Evolutionary conservation across 2,113 vertebrate species (phyloP).

Genomic region (Ageneiosus marmoratus): DNA sequence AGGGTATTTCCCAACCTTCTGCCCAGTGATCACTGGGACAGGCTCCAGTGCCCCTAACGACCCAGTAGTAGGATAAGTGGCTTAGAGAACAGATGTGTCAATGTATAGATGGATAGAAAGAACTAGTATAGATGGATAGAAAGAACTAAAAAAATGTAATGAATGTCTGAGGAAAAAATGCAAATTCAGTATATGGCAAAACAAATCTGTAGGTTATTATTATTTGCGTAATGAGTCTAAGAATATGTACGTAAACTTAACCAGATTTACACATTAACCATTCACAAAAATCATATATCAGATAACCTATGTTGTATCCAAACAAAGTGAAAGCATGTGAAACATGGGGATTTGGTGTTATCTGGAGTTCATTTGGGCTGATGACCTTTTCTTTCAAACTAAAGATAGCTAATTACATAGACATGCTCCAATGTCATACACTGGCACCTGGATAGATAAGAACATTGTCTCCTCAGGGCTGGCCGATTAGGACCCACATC

Average conservation of each 20-base stretch:
- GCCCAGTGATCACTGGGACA: too few species aligned
- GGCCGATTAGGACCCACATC: constrained; percentile 14
- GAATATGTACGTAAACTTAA: not conserved
- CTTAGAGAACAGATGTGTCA: too few species aligned
- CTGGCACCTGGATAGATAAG: constrained; percentile 30
- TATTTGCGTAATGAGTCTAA: not conserved
- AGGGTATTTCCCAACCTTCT: too few species aligned
- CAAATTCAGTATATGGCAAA: not conserved
- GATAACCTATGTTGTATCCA: not conserved
- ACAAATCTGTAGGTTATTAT: not conserved
- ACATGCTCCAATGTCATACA: not conserved
- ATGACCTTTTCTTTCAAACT: constrained; percentile 14
- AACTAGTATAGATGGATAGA: too few species aligned
- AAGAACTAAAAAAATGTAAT: not conserved
- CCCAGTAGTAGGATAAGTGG: too few species aligned
- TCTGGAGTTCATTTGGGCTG: constrained; percentile 8
- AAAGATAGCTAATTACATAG: constrained; percentile 16
- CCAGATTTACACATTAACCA: not conserved
- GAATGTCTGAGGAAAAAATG: too few species aligned
- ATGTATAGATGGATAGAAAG: too few species aligned
- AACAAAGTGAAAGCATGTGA: constrained; percentile 10
- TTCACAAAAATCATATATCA: not conserved
- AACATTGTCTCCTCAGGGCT: constrained; percentile 1
- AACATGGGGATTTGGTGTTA: constrained; percentile 6
- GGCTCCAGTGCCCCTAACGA: too few species aligned